A percentile compares a stretch with the other conserved stretches of the same genome.
Evolutionary conservation across 1,140 invertebrate species (phyloP).

Genomic region (Drosophila jambulina): DNA sequence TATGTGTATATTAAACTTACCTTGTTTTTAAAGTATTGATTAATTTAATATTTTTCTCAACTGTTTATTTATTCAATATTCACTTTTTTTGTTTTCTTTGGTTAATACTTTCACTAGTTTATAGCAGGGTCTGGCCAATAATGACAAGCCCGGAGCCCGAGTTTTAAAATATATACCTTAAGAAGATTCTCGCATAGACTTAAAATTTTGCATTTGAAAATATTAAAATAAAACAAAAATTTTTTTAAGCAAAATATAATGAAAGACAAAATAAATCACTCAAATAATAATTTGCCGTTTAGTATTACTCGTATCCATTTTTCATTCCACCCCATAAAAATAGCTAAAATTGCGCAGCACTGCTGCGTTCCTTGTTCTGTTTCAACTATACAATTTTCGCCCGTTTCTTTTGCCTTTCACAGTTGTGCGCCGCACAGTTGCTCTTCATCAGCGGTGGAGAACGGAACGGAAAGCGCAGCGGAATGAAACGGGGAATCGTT

Average conservation of each 20-base stretch:
- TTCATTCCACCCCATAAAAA: not conserved
- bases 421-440: conserved; percentile 53
- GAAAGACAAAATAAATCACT: too few relatives aligned
- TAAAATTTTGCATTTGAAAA: too few relatives aligned
- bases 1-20: too few relatives aligned
- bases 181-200: too few relatives aligned
- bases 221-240: too few relatives aligned
- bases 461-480: conserved; percentile 30
- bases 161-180: too few relatives aligned
- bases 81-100: not conserved
- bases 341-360: conserved; percentile 9
- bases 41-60: not conserved
- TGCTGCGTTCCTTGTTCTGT: conserved; percentile 32
- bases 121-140: too few relatives aligned
- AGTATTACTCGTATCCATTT: not conserved
- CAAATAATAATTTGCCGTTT: too few relatives aligned
- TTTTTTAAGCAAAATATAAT: too few relatives aligned
- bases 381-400: conserved; percentile 55
- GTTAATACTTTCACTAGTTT: not conserved
- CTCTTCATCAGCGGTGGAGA: conserved; percentile 57
- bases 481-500: not conserved
- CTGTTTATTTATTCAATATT: not conserved
- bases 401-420: conserved; percentile 41
- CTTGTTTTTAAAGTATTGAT: too few relatives aligned
- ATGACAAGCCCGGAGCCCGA: not conserved